These are phyloP conservation scores for Drosophila hawaiiensis DNA, from an alignment of 2,888 invertebrate genomes.

Conservation along the genomic window DNA sequence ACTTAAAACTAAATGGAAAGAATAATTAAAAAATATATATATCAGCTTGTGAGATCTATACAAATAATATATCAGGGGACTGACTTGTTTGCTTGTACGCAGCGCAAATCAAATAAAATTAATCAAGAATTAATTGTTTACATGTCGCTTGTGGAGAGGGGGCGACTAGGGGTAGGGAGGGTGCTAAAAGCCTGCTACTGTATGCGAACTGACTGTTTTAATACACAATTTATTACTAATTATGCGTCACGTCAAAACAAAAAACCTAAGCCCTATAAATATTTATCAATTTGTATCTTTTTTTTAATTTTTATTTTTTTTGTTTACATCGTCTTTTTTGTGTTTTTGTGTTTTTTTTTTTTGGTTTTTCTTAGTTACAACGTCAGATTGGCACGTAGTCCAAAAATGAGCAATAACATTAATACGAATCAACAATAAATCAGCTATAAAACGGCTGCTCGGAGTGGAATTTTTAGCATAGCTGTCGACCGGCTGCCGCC, in stretches of 20 bases:
- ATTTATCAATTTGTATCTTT: conserved; percentile 61
- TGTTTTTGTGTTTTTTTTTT: not conserved
- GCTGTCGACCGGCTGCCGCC: conserved; percentile 29
- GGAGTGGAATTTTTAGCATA: conserved; percentile 70
- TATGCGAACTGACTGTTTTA: conserved; percentile 35
- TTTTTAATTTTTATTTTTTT: conserved; percentile 15
- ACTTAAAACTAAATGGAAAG: not conserved
- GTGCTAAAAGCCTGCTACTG: conserved; percentile 55
- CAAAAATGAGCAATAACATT: conserved; percentile 64
- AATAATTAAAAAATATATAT: not conserved
- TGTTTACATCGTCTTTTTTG: conserved; percentile 2
- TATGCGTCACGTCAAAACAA: conserved; percentile 73
- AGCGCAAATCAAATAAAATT: conserved; percentile 59
- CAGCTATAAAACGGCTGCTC: conserved; percentile 63
- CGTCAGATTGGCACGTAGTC: conserved; percentile 58
- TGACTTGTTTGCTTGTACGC: conserved; percentile 29
- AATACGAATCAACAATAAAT: conserved; percentile 71
- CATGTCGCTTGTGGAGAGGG: conserved; percentile 49
- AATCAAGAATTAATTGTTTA: conserved; percentile 71
- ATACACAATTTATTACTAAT: conserved; percentile 67
- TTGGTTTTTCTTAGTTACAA: conserved; percentile 37
- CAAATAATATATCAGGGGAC: not conserved
- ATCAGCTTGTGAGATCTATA: not conserved
- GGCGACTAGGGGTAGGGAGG: conserved; percentile 1
- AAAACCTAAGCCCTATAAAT: conserved; percentile 65